Base-by-base conservation (phyloP, 1,140 invertebrate genomes). In the Drosophila tani region DNA sequence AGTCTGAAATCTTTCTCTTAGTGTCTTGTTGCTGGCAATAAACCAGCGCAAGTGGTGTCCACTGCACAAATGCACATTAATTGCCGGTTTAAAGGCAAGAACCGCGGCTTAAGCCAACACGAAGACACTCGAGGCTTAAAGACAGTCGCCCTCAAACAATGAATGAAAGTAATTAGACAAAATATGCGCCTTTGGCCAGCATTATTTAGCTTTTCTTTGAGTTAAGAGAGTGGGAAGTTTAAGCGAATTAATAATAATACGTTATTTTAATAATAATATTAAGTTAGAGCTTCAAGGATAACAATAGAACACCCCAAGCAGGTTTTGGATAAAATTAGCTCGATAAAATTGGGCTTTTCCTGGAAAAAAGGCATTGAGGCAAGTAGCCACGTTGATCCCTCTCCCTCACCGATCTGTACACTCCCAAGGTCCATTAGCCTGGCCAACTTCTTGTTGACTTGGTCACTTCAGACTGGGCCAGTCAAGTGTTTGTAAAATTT, bases 51-150 rank as follows among this genome's bases (percentile, higher is more conserved):
- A 67, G 59, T 35, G 29, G 21, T 29, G 55, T 49, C 24, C 43
- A 47, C 46, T 35, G 68, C 24, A 67, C 76, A 80, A 80, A 81
- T 68, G 73, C 49, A 67, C 73, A 77, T 77, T 77, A 77, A 77
- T 77, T 77, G 63, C 50, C 21, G 57, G 55, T 56, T 75, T 67
- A 43, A 59, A 67, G 38, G 35, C 50, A 50, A 41, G 57, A 32
- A 73, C 19, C 24, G 12, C 15, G 27, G n/a, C 35, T 58, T 17
- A 41, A 46, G 14, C 21, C 21, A 38, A 24, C 41, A 41, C 51
- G n/a, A 38, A 51, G 43, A 40, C 14, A 56, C 53, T 38, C 14
- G n/a, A 40, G 62, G 21, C 29, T 27, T 21, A 29, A 56, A 57
- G 50, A 38, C 40, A 47, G 17, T 38, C 40, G 11, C 29, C 38